Evolutionary conservation across 2,113 vertebrate species (phyloP), one percentile per base, ranked within the genome.

Genomic region (Indri indri): DNA sequence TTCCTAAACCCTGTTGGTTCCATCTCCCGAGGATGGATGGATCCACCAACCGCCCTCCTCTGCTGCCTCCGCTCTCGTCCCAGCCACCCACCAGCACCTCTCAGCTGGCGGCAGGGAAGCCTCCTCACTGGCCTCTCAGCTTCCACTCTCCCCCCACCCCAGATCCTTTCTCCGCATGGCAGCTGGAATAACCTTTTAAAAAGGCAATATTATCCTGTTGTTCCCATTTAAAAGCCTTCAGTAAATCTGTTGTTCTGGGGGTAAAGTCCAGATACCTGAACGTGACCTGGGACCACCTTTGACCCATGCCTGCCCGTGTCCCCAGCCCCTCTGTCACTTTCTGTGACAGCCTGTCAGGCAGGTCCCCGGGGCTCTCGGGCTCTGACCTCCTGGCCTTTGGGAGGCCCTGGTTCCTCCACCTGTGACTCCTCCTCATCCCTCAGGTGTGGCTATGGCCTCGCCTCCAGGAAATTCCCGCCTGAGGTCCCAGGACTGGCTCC

Each of bases 401-500:
- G 30, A 45, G 11, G 32, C 27, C 8, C 47, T 40, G 61, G 0
- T 59, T 61, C 11, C 85, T 50, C 63, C 18, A 45, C 37, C 47
- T 37, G 34, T 25, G 22, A 45, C 32, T 30, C 76, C 47, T 73
- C 25, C 37, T 0, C 0, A 0, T n/a, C 50, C 59, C 57, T 59
- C 32, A 25, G 54, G 6, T 2, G 0, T 18, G 71, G 6, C 73
- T 68, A 12, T 0, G 1, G 34, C 52, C 27, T 42, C 3, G 0
- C 20, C 66, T 25, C 54, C 14, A 7, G 90, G 59, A 71, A 86
- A 52, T 1, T 3, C 50, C 71, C 59, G 20, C n/a, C 73, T 0
- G 0, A 57, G 34, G 50, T 20, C 82, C 71, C 30, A 34, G 40
- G 25, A n/a, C 74, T 1, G 16, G 11, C 65, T 34, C 71, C 65